These are phyloP conservation scores for Asobara japonica DNA, from an alignment of 1,140 invertebrate genomes.

Conservation along the genomic window DNA sequence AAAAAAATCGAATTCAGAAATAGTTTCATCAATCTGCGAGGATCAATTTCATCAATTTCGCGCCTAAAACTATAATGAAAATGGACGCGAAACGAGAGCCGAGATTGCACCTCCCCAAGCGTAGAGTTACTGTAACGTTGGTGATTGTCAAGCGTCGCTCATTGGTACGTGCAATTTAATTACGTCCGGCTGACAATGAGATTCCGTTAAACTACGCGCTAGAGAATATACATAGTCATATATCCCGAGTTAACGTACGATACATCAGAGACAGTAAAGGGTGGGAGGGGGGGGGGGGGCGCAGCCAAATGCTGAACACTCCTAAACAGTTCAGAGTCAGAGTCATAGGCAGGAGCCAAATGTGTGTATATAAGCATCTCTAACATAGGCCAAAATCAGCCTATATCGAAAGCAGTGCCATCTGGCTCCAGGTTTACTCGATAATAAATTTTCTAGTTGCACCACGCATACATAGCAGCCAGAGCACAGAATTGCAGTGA, in stretches of 20 bases:
- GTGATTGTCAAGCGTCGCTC: slow-evolving; percentile 12
- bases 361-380: slow-evolving; percentile 10
- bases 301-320: background rate
- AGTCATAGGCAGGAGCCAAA: background rate
- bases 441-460: background rate
- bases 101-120: background rate
- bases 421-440: background rate
- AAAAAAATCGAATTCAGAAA: no score
- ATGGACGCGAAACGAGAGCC: background rate
- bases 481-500: background rate
- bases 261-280: slow-evolving; percentile 8
- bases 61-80: background rate
- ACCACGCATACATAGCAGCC: background rate
- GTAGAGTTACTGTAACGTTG: background rate
- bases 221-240: slow-evolving; percentile 13
- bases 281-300: no score
- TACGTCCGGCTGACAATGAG: slow-evolving; percentile 16
- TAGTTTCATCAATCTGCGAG: no score
- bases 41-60: background rate
- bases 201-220: slow-evolving; percentile 15
- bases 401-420: background rate
- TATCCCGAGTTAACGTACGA: background rate
- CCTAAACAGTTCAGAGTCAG: slow-evolving; percentile 2
- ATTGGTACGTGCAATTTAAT: slow-evolving; percentile 15
- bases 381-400: background rate